Percentiles rank a stretch among this genome's conserved stretches.
phyloP scores from a whole-genome alignment of 1,140 invertebrate genomes.

The Pissodes strobi region DNA sequence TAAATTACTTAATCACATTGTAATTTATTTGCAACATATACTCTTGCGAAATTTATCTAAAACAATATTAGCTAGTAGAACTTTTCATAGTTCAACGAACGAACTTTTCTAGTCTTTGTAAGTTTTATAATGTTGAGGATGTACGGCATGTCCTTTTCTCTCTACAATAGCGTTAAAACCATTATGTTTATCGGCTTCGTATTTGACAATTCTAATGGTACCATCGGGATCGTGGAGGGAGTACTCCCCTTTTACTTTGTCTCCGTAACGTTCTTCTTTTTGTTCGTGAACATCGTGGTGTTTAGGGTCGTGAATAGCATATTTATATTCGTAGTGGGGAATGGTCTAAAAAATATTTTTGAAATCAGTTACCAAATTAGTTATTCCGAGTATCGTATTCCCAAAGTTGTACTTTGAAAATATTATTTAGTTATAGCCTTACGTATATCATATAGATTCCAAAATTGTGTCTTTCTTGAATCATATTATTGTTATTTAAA shows the following conservation, averaged over 20 bases:
- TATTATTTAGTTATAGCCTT: neutral
- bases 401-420: neutral
- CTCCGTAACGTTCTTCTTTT: constrained; percentile 16
- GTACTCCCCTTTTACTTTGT: constrained; percentile 15
- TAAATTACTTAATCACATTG: too few relatives aligned
- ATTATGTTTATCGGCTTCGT: constrained; percentile 17
- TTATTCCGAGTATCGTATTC: too few relatives aligned
- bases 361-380: too few relatives aligned
- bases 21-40: too few relatives aligned
- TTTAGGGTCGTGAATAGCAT: constrained; percentile 10
- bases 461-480: too few relatives aligned
- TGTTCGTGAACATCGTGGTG: constrained; percentile 19
- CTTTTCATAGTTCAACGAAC: too few relatives aligned
- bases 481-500: too few relatives aligned
- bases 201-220: constrained; percentile 14
- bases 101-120: neutral
- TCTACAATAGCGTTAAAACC: constrained; percentile 15
- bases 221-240: constrained; percentile 11
- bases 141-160: constrained; percentile 13
- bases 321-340: constrained; percentile 16
- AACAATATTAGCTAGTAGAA: too few relatives aligned
- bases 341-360: constrained; percentile 2
- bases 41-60: too few relatives aligned
- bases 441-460: too few relatives aligned
- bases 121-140: constrained; percentile 20